Evolutionary conservation across 2,888 invertebrate species (phyloP), one percentile per base, ranked within the genome.

Genomic region (Himalopsyche anomala): DNA sequence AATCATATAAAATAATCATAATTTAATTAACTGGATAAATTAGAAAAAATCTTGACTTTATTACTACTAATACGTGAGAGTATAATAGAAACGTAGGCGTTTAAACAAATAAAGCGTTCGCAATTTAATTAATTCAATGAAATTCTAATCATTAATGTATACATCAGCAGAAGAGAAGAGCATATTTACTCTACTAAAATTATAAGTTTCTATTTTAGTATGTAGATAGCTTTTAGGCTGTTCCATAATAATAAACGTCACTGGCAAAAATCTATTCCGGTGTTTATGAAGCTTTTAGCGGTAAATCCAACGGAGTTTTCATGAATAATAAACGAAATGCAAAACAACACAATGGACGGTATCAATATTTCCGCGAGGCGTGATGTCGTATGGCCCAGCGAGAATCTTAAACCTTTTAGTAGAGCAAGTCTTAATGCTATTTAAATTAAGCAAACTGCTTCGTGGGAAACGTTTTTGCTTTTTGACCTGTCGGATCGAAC

Each of bases 381-480:
- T 62, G 62, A 74, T 74, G 19, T 74, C 74, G 74, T 38, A 74
- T 36, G 36, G 36, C 36, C 74, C 36, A 74, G 36, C 74, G 36
- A 28, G 74, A 74, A 74, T 74, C 74, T 36, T 36, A 74, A 36
- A 74, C 28, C 74, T 74, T 74, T 74, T 74, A 74, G 74, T 74
- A 74, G 74, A 74, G 74, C 74, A 74, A 74, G 74, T 74, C 74
- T 74, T 74, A 74, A 38, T 74, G 36, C 74, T 74, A 74, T 74
- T 74, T 74, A 74, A 74, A 74, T 74, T 74, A 74, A 74, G 74
- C 36, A 36, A 74, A 74, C 74, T 74, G 36, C 74, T 74, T 74
- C 74, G 74, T 74, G 74, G 74, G 74, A 74, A 74, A 74, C 74
- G 74, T 74, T 74, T 74, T 74, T 74, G 74, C 74, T 74, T 74